Percentiles rank a stretch among this genome's conserved stretches.
phyloP scores from a whole-genome alignment of 1,140 invertebrate genomes.

The Rhyacophila brunnea region DNA sequence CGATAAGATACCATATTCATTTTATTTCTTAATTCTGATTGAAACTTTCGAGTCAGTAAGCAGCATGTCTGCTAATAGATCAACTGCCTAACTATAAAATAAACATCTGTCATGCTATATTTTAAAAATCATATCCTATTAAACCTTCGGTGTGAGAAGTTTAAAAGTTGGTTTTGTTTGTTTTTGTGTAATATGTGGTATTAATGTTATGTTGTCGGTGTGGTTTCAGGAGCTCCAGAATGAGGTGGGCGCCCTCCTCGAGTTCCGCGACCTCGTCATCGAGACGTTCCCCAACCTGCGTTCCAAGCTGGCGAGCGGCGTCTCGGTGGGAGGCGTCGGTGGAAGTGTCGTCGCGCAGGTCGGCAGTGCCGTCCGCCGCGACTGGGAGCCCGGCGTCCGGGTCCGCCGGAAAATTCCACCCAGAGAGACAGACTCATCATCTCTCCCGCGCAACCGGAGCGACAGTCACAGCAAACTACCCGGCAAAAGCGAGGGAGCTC shows the following conservation, averaged over 20 bases:
- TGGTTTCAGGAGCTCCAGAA: conserved; percentile 75
- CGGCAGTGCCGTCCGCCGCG: conserved; percentile 45
- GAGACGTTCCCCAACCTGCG: conserved; percentile 86
- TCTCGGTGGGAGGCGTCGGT: conserved; percentile 40
- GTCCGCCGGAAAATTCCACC: conserved; percentile 67
- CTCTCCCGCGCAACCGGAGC: conserved; percentile 61
- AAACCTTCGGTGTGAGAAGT: no score
- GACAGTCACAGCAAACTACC: conserved; percentile 61
- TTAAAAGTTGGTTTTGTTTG: no score
- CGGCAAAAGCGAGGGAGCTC: conserved; percentile 53
- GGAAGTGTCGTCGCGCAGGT: conserved; percentile 47
- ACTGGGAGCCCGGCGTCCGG: conserved; percentile 78
- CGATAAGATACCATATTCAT: no score
- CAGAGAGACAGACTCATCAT: conserved; percentile 58
- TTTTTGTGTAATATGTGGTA: neutral
- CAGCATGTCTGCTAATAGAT: no score
- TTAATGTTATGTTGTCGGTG: neutral
- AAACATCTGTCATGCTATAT: no score
- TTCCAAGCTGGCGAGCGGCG: conserved; percentile 66
- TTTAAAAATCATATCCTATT: no score
- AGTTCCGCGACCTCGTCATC: conserved; percentile 88
- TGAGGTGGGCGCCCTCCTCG: conserved; percentile 84
- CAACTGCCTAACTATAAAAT: no score
- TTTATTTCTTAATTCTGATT: no score
- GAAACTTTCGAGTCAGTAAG: no score